Base-by-base conservation (phyloP, 2,797 vertebrate species). In the Sebastiscus albofasciatus region DNA sequence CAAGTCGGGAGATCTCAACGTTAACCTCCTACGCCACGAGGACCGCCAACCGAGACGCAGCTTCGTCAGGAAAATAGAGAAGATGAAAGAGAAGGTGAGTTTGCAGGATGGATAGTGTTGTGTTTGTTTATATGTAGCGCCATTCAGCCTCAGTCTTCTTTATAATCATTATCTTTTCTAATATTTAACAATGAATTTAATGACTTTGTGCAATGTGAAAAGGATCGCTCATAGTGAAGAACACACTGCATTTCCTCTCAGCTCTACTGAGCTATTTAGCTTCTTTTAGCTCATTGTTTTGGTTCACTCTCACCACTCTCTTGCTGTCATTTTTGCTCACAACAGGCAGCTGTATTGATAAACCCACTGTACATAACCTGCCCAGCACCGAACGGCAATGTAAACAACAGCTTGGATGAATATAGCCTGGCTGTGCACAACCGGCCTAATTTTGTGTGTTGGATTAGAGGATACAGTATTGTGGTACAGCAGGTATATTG, bases 81-180 rank as follows among this genome's bases (percentile, higher is more conserved):
- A 99, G 94, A 99, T 99, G 97, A 99, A 98, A 90, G 98, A 99
- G 93, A 98, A 99, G 96, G 97, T 93, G 88, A 75, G 87, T 4
- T 9, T 9, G 20, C 18, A 33, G 6, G 8, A 16, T 31, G 20
- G n/a, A 49, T 3, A 13, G 8, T 20, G 24, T 5, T 31, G 29
- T 34, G 27, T 42, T 54, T 66, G 9, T 58, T 55, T 64, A 60
- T 8, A 8, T 58, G 26, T 20, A 7, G 55, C 0, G 26, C 5
- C 27, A 46, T 60, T 72, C 8, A 42, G 18, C 26, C 82, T 77
- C 42, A 71, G 14, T 64, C 46, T 49, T 49, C 46, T 9, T 49
- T 46, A 46, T 46, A 46, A 46, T 46, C 39, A 46, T 0, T 16
- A 39, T 42, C 16, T 42, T 42, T 0, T 14, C 1, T 1, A 58